Percentiles rank a stretch among this genome's conserved stretches.
These are phyloP conservation scores for Papilio gigon DNA, from an alignment of 2,888 invertebrate genomes.

Conservation along the genomic window DNA sequence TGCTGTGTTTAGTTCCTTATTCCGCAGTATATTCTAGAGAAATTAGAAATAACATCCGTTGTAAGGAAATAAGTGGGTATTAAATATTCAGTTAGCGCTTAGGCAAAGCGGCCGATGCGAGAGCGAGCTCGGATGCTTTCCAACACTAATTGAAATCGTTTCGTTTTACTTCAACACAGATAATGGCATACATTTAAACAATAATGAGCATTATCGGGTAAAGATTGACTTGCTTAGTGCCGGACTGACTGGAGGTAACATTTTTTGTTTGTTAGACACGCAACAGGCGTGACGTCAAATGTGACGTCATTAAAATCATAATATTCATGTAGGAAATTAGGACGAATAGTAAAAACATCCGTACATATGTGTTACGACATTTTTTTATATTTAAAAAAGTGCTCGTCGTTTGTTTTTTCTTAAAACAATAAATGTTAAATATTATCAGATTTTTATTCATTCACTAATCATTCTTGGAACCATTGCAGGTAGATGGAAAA, in stretches of 20 bases:
- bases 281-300: too few relatives aligned
- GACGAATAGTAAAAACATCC: too few relatives aligned
- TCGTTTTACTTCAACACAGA: constrained; percentile 12
- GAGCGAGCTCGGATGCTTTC: constrained; percentile 24
- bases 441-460: too few relatives aligned
- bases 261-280: too few relatives aligned
- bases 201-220: neutral
- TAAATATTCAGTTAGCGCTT: constrained; percentile 32
- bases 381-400: too few relatives aligned
- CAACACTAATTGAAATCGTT: constrained; percentile 29
- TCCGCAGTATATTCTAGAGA: neutral
- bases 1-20: neutral
- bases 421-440: too few relatives aligned
- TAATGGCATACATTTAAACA: neutral
- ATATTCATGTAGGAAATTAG: too few relatives aligned
- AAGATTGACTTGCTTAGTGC: neutral
- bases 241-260: neutral
- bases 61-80: constrained; percentile 18
- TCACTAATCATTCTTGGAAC: too few relatives aligned
- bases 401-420: too few relatives aligned
- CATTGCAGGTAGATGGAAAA: too few relatives aligned
- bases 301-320: too few relatives aligned
- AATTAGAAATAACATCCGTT: constrained; percentile 18
- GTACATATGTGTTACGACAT: too few relatives aligned
- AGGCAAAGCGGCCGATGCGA: constrained; percentile 1